Conservation (phyloP, 2,888 invertebrate genomes). For the Athalia circularis region DNA sequence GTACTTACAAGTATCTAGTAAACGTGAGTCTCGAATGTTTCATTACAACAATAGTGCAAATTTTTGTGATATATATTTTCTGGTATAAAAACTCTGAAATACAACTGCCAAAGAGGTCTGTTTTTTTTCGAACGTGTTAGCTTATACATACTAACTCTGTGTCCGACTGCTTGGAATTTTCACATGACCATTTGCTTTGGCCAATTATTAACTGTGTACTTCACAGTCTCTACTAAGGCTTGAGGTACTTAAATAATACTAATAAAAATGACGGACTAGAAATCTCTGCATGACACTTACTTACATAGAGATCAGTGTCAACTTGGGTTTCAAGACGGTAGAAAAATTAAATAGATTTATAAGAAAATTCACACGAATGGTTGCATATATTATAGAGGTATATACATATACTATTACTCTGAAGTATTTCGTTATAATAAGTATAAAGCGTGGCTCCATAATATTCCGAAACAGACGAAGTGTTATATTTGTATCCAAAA, state of each 20-base stretch:
- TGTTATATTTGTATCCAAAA: slow-evolving; percentile 42
- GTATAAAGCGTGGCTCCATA: slow-evolving; percentile 41
- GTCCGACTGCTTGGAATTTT: too few relatives aligned
- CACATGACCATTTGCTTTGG: too few relatives aligned
- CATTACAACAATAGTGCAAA: not conserved
- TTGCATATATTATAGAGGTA: not conserved
- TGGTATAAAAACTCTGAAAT: slow-evolving; percentile 10
- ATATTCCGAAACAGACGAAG: slow-evolving; percentile 23
- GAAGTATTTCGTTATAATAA: not conserved
- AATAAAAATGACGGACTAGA: too few relatives aligned
- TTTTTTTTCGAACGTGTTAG: too few relatives aligned
- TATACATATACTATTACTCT: not conserved
- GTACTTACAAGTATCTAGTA: slow-evolving; percentile 27
- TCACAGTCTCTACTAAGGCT: too few relatives aligned
- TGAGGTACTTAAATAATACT: too few relatives aligned
- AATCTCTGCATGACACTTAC: too few relatives aligned
- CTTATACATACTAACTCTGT: too few relatives aligned
- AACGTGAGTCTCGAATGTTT: slow-evolving; percentile 18
- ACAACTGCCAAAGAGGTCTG: not conserved
- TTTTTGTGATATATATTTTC: slow-evolving; percentile 13
- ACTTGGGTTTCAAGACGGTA: not conserved
- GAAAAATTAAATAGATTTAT: not conserved
- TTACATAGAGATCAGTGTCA: too few relatives aligned
- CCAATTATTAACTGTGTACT: too few relatives aligned
- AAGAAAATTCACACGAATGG: not conserved